Evolutionary conservation across 2,797 vertebrate species (phyloP), one percentile per base, ranked within the genome.

Genomic region (Aplochiton taeniatus): DNA sequence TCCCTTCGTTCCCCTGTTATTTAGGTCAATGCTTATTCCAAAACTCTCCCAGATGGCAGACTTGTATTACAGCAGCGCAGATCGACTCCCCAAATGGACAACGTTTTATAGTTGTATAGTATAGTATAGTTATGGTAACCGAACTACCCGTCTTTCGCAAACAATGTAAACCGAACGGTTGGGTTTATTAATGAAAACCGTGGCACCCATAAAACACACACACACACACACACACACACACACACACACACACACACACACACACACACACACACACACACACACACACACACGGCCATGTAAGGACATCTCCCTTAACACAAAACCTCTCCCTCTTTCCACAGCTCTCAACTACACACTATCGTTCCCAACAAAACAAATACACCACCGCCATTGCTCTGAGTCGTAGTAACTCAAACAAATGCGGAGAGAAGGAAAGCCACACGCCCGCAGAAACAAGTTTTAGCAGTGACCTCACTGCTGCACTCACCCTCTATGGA

Each of bases 341-440:
- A 79, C 63, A 65, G 80, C 73, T 9, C 18, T 78, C 65, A 63
- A 79, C 84, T 80, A 85, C 82, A 78, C 76, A 72, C 77, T 74
- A 82, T 89, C 85, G 85, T 75, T 85, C 71, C 78, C 80, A 76
- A 80, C 77, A 89, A 86, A 88, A 89, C 86, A 90, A 88, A 89
- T 78, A 85, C 68, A 44, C 61, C 0, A n/a, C 78, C 68, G 77
- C 72, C 41, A 72, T 77, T 78, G 68, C 76, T 79, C 31, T 31
- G 31, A 31, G 31, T 75, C 43, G 75, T 85, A 83, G 82, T 86
- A 85, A 85, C 80, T 73, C 79, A 75, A 77, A 87, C 83, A 89
- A 89, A 90, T 87, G 91, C 87, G 88, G 85, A 88, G 82, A 17
- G 73, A 79, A 77, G 77, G 79, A 78, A 78, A 80, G 78, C 83